Evolutionary conservation across 2,888 invertebrate genomes (phyloP).

Genomic region (Eristalis arbustorum): DNA sequence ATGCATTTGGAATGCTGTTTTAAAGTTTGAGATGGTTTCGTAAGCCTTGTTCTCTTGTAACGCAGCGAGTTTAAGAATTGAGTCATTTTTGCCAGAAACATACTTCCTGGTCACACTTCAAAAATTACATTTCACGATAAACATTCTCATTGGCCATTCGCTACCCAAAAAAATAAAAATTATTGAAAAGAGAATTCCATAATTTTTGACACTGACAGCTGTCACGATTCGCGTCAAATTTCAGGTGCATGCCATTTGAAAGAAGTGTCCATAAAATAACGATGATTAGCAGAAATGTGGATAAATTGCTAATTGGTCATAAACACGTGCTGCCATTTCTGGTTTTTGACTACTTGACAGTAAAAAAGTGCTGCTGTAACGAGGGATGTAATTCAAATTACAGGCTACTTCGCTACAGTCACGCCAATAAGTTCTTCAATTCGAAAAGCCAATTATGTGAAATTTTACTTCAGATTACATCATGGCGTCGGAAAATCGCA

Average conservation of each 20-base stretch:
- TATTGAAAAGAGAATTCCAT: background rate
- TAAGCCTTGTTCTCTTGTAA: too few species aligned
- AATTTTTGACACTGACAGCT: background rate
- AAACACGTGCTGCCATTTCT: background rate
- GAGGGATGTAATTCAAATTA: background rate
- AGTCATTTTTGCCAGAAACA: too few species aligned
- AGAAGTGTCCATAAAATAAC: background rate
- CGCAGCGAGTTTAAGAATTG: too few species aligned
- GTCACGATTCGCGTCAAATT: background rate
- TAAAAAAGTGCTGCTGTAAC: background rate
- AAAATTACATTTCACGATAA: too few species aligned
- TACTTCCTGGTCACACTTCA: too few species aligned
- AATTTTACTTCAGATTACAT: too few species aligned
- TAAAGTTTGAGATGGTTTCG: too few species aligned
- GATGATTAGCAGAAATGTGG: background rate
- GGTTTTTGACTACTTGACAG: background rate
- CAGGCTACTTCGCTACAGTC: background rate
- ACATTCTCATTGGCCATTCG: too few species aligned
- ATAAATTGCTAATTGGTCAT: background rate
- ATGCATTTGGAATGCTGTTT: background rate
- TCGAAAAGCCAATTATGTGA: too few species aligned
- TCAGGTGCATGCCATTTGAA: too few species aligned
- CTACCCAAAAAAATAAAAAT: background rate
- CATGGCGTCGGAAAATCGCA: too few species aligned
- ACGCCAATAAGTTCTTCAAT: background rate